Evolutionary conservation across 2,113 vertebrate genomes (phyloP).

Genomic region (Bos taurus): DNA sequence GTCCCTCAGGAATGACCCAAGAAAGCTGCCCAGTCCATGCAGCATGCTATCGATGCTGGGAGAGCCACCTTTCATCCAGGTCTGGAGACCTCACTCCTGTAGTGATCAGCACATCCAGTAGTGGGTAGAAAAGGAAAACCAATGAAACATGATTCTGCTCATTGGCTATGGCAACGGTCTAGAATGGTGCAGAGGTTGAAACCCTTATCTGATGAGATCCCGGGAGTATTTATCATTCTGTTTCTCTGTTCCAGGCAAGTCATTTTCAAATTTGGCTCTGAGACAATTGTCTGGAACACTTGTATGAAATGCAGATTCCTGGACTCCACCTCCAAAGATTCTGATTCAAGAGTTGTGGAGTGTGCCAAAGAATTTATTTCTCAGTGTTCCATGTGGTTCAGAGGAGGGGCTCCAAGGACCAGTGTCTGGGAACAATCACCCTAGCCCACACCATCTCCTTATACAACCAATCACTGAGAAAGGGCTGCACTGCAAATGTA

Average conservation of each 20-base stretch:
- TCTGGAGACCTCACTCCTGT: not conserved
- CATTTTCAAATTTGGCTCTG: not conserved
- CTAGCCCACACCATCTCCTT: not conserved
- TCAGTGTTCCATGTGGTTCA: not conserved
- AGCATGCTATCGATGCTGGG: accelerated
- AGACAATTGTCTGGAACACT: too few relatives aligned
- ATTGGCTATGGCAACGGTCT: not conserved
- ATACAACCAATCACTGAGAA: not conserved
- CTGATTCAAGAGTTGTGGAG: not conserved
- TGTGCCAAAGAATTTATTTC: not conserved
- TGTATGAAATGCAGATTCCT: not conserved
- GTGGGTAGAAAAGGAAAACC: not conserved
- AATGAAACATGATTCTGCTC: not conserved
- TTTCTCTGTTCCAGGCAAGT: not conserved
- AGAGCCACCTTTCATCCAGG: not conserved
- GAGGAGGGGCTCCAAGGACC: not conserved
- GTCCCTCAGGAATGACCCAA: accelerated
- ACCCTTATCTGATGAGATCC: not conserved
- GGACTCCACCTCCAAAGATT: not conserved
- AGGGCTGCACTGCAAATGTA: not conserved
- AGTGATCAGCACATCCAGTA: accelerated
- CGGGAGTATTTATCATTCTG: not conserved
- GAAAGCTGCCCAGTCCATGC: too few relatives aligned
- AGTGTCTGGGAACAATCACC: accelerated
- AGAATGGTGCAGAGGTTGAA: not conserved